Evolutionary conservation across 1,140 invertebrate genomes (phyloP).

Genomic region (Drosophila erecta): DNA sequence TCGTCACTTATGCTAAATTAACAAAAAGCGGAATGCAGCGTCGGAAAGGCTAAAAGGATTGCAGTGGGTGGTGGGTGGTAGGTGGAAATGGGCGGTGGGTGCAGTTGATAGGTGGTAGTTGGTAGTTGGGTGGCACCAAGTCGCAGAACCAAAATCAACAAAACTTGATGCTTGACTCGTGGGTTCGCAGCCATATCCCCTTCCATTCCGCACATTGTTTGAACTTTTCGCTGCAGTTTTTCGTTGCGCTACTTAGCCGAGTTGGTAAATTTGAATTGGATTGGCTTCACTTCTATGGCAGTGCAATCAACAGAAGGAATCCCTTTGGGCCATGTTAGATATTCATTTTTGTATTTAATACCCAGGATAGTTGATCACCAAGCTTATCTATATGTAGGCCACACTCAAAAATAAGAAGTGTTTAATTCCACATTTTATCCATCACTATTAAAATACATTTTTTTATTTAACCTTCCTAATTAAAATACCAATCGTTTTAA

Average conservation of each 20-base stretch:
- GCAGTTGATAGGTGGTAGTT: neutral
- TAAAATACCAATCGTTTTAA: too few relatives aligned
- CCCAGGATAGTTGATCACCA: conserved; percentile 35
- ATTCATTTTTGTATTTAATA: conserved; percentile 63
- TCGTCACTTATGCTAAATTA: conserved; percentile 82
- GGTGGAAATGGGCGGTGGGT: neutral
- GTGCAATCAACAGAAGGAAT: conserved; percentile 33
- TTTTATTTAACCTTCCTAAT: neutral
- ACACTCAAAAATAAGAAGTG: neutral
- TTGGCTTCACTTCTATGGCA: conserved; percentile 27
- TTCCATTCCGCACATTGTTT: conserved; percentile 56
- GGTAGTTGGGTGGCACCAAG: conserved; percentile 12
- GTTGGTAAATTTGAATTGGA: conserved; percentile 72
- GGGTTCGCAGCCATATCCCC: neutral
- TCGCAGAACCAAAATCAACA: conserved; percentile 66
- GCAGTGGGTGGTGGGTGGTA: neutral
- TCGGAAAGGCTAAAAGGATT: conserved; percentile 24
- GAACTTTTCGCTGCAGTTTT: conserved; percentile 59
- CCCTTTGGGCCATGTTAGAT: conserved; percentile 56
- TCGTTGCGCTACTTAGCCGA: conserved; percentile 61
- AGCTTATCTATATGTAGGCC: neutral
- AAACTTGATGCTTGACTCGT: conserved; percentile 50
- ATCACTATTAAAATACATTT: neutral
- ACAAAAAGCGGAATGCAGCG: conserved; percentile 54
- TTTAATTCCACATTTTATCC: too few relatives aligned